Evolutionary conservation across 2,797 vertebrate genomes (phyloP), one percentile per base, ranked within the genome.

Genomic region (Dendrocincla tyrannina): DNA sequence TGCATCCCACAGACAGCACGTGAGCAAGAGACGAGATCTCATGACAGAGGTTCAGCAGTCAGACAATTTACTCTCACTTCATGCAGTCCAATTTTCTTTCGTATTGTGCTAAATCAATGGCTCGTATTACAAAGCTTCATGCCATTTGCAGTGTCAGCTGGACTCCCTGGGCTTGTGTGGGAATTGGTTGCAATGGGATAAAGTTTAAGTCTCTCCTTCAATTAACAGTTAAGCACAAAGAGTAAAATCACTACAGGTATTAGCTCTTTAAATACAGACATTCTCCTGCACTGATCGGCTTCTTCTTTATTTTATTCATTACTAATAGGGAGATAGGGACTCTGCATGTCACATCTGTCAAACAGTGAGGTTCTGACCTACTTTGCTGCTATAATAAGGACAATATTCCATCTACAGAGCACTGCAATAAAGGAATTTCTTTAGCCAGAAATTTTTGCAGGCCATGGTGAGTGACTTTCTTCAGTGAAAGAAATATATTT

Each of bases 351-450:
- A 93, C 28, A 68, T 89, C 85, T 88, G 56, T 92, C 87, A 73
- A 86, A 86, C 47, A 81, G 46, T 9, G 47, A 93, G 68, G 86
- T 81, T 82, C 79, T 93, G 87, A 94, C 91, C 94, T 91, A 91
- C 73, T 96, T 91, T 83, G 30, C 74, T 89, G 47, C 46, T 88
- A 14, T 68, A 81, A 77, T 83, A 84, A 91, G 84, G 66, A 85
- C 59, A 93, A 60, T 78, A 70, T 79, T 76, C 66, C 63, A 55
- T 59, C 78, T 77, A 70, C 19, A 53, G n/a, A 79, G 32, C 8
- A n/a, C 44, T 63, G 39, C 32, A 72, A 44, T 58, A 49, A 79
- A 90, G 84, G 20, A 19, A 41, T 14, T 75, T 10, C 5, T 79
- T 93, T 82, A 41, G 35, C 15, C 24, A 59, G 30, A 81, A n/a